These are phyloP conservation scores for Lycophotia porphyrea DNA, from an alignment of 2,888 invertebrate species.

Conservation along the genomic window DNA sequence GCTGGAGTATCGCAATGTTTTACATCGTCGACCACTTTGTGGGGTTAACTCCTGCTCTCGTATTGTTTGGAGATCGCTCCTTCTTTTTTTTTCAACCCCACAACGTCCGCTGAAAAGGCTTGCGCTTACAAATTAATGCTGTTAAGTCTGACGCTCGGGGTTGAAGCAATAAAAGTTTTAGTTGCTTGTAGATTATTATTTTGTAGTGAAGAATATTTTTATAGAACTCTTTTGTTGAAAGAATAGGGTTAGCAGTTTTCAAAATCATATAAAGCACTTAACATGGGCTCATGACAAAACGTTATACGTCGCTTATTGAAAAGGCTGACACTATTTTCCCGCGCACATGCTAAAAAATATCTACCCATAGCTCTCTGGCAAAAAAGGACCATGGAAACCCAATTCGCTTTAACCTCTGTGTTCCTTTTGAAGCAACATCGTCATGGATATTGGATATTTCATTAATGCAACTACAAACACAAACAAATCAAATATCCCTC, in stretches of 20 bases:
- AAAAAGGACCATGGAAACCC: conserved; percentile 24
- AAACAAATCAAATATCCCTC: conserved; percentile 29
- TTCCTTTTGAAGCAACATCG: conserved; percentile 30
- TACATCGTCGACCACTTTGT: conserved; percentile 58
- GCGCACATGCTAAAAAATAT: not conserved
- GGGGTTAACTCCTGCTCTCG: conserved; percentile 69
- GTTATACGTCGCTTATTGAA: not conserved
- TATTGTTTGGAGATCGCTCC: conserved; percentile 70
- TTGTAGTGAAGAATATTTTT: conserved; percentile 17
- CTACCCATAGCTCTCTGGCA: not conserved
- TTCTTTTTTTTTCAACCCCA: conserved; percentile 66
- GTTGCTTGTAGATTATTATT: conserved; percentile 26
- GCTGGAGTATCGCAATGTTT: conserved; percentile 77
- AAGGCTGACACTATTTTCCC: not conserved
- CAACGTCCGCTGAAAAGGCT: conserved; percentile 63
- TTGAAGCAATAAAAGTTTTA: conserved; percentile 28
- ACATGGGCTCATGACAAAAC: not conserved
- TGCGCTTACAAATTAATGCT: conserved; percentile 69
- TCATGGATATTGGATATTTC: conserved; percentile 51
- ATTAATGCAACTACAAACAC: conserved; percentile 36
- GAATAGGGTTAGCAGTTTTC: not conserved
- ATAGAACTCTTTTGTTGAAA: not conserved
- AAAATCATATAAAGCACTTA: not conserved
- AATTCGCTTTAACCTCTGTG: conserved; percentile 20
- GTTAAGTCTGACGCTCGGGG: conserved; percentile 47